Evolutionary conservation across 1,140 invertebrate genomes (phyloP).

Genomic region (Neomicropteryx cornuta): DNA sequence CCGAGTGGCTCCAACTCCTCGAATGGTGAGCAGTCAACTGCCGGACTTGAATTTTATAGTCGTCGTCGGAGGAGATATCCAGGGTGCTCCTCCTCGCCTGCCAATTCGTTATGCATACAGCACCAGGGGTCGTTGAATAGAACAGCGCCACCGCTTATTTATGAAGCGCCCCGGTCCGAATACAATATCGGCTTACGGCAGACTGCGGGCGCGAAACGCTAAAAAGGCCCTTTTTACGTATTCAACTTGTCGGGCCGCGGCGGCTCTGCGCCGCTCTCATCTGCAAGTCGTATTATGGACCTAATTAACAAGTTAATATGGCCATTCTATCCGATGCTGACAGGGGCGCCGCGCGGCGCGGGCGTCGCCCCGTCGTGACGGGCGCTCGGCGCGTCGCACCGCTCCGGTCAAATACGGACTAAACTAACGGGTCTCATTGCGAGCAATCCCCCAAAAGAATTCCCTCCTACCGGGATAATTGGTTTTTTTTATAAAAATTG

Average conservation of each 20-base stretch:
- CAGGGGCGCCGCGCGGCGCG: conserved; percentile 40
- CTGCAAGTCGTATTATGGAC: conserved; percentile 81
- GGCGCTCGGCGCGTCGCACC: too few species aligned
- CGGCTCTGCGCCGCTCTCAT: conserved; percentile 64
- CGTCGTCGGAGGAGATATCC: conserved; percentile 40
- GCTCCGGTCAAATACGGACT: too few species aligned
- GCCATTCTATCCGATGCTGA: conserved; percentile 51
- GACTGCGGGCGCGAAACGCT: conserved; percentile 35
- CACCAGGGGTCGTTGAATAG: conserved; percentile 46
- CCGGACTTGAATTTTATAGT: conserved; percentile 47
- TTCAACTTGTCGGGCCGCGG: conserved; percentile 46
- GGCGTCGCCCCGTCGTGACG: too few species aligned
- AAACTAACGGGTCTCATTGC: too few species aligned
- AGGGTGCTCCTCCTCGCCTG: conserved; percentile 38
- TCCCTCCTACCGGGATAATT: too few species aligned
- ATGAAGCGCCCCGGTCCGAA: conserved; percentile 42
- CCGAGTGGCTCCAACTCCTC: too few species aligned
- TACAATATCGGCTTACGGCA: conserved; percentile 49
- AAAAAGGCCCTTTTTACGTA: conserved; percentile 44
- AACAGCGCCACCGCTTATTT: conserved; percentile 45
- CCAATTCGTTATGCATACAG: conserved; percentile 47
- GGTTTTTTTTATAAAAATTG: too few species aligned
- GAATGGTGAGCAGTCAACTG: too few species aligned
- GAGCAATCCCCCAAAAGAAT: too few species aligned
- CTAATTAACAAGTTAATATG: conserved; percentile 86